phyloP scores from a whole-genome alignment of 2,888 invertebrate genomes.

The Limnephilus lunatus region DNA sequence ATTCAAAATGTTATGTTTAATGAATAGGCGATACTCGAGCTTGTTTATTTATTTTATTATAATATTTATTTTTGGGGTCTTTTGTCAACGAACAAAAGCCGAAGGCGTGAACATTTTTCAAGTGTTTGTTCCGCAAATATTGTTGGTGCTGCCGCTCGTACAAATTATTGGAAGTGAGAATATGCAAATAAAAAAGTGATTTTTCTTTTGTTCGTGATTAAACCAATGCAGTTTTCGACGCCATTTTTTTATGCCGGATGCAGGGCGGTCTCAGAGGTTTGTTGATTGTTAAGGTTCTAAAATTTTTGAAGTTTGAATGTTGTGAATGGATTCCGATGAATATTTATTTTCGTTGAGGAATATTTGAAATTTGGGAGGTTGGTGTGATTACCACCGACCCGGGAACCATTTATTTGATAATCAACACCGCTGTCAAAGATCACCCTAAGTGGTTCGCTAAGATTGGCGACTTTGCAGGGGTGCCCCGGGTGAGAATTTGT shows the following conservation, averaged over 20 bases:
- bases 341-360: not conserved
- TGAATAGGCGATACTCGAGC: conserved; percentile 2
- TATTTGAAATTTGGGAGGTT: too few species aligned
- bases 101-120: conserved; percentile 30
- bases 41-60: conserved; percentile 20
- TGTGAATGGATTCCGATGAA: not conserved
- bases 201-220: conserved; percentile 7
- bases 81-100: conserved; percentile 21
- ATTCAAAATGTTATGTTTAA: not conserved
- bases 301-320: not conserved
- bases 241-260: conserved; percentile 1
- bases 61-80: conserved; percentile 3
- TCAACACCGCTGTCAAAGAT: too few species aligned
- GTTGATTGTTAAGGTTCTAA: not conserved
- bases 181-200: conserved; percentile 6
- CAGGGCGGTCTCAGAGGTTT: not conserved
- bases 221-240: conserved; percentile 30
- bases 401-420: too few species aligned
- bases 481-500: too few species aligned
- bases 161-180: conserved; percentile 29
- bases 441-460: too few species aligned
- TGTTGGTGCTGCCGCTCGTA: not conserved
- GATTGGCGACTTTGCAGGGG: too few species aligned
- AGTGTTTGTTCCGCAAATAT: conserved; percentile 29
- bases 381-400: too few species aligned